phyloP scores from a whole-genome alignment of 2,113 vertebrate species.

The Puma concolor region DNA sequence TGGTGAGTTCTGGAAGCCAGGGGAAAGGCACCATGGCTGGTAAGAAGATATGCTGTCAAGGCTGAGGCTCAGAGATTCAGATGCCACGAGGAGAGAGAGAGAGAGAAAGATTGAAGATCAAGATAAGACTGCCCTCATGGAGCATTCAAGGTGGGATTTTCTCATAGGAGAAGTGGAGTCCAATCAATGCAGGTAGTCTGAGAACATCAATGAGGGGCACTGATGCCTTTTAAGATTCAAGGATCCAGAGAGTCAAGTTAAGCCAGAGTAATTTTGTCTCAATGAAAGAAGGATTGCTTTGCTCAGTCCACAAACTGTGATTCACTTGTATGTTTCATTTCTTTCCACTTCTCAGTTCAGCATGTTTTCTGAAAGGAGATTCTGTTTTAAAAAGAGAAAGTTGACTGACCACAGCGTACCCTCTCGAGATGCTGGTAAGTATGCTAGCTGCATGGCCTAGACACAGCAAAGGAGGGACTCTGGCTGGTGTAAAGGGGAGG shows the following conservation, averaged over 20 bases:
- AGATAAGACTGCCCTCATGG: background rate
- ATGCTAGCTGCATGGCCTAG: background rate
- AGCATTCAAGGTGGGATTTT: background rate
- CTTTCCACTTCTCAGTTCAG: background rate
- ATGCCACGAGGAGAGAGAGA: background rate
- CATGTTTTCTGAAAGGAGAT: constrained; percentile 17
- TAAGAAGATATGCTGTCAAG: background rate
- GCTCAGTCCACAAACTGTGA: background rate
- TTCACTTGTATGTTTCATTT: background rate
- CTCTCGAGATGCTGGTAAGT: background rate
- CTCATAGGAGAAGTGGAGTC: background rate
- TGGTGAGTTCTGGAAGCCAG: background rate
- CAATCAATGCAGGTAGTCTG: background rate
- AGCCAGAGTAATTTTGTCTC: background rate
- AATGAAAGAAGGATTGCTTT: background rate
- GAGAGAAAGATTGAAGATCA: background rate
- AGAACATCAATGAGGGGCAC: background rate
- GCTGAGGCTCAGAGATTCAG: background rate
- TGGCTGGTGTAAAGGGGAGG: background rate
- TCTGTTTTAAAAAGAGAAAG: background rate
- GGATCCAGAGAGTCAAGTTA: background rate
- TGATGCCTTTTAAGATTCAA: background rate
- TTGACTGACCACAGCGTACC: background rate
- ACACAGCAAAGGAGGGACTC: background rate
- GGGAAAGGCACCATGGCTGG: background rate